Base-by-base conservation (phyloP, 2,113 vertebrate genomes). In the Diphyllodes magnificus region DNA sequence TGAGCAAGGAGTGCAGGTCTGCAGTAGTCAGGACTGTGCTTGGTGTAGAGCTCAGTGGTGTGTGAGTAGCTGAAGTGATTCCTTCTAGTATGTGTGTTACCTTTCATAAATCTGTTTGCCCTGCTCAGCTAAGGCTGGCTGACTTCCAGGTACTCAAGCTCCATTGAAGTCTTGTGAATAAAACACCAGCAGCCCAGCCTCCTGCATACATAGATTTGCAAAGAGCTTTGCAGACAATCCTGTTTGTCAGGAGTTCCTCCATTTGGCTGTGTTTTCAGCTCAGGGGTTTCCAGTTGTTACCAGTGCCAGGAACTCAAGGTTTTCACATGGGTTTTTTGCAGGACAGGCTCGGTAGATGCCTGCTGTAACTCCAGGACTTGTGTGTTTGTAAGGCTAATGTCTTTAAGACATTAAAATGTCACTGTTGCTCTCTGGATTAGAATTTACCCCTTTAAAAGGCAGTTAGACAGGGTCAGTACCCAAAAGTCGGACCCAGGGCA, bases 61-160 rank as follows among this genome's bases (percentile, higher is more conserved):
- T 86, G 50, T 0, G 13, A 83, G 82, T 28, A 77, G 80, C 80
- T 95, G 82, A 78, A 92, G 73, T 16, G 35, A 40, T 86, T 92
- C 64, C 57, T 95, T 86, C 45, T n/a, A 47, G 63, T 56, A 35
- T 93, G 81, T 82, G 81, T 92, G 84, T 77, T 96, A 92, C 88
- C 93, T 94, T 95, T 92, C 75, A 78, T 81, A 78, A 94, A 75
- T 94, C 85, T 94, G 88, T 88, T 95, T 96, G 92, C 88, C 76
- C 87, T 93, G 68, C 68, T 70, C 57, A 86, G 20, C 86, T 81
- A 59, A 80, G 54, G 63, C 92, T 94, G 95, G 93, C 93, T 81
- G 57, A 20, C 79, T 92, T 95, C 93, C 93, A 97, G 91, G 31
- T 92, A 73, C 93, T 89, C 78, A 33, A 50, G 42, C 79, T 92